Conservation (phyloP, 2,888 invertebrate species). For the Diadromus collaris region DNA sequence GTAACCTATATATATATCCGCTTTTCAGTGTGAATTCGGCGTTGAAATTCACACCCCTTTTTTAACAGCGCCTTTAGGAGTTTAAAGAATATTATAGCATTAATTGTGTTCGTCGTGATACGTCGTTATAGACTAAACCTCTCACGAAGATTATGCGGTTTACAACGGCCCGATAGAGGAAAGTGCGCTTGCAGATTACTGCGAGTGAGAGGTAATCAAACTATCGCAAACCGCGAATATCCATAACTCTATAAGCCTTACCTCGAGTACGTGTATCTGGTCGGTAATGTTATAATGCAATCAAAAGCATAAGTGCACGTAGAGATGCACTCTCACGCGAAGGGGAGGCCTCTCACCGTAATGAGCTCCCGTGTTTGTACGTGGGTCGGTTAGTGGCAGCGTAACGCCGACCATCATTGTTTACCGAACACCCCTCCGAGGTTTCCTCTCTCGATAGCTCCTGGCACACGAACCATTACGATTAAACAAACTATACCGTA, state of each 20-base stretch:
- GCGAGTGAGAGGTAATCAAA: slow-evolving; percentile 39
- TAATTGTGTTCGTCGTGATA: background rate
- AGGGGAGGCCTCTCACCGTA: slow-evolving; percentile 66
- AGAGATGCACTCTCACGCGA: slow-evolving; percentile 73
- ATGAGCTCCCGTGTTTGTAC: slow-evolving; percentile 77
- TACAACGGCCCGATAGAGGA: background rate
- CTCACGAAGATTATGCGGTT: background rate
- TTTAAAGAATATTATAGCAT: background rate
- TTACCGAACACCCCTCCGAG: slow-evolving; percentile 64
- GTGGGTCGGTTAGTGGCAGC: slow-evolving; percentile 69
- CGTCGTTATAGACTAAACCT: background rate
- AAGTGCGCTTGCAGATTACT: background rate
- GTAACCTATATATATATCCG: too few species aligned
- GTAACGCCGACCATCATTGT: slow-evolving; percentile 76
- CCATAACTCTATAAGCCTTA: slow-evolving; percentile 22
- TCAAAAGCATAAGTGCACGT: slow-evolving; percentile 71
- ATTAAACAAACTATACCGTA: slow-evolving; percentile 23
- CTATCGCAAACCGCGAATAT: slow-evolving; percentile 30
- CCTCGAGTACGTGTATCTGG: slow-evolving; percentile 6
- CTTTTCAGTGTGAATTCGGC: background rate
- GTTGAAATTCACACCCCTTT: background rate
- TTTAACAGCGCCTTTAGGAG: background rate
- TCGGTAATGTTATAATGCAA: slow-evolving; percentile 77
- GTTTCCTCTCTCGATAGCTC: slow-evolving; percentile 50
- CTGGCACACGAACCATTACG: slow-evolving; percentile 40